These are phyloP conservation scores for Microctonus hyperodae DNA, from an alignment of 2,888 invertebrate species.

Conservation along the genomic window DNA sequence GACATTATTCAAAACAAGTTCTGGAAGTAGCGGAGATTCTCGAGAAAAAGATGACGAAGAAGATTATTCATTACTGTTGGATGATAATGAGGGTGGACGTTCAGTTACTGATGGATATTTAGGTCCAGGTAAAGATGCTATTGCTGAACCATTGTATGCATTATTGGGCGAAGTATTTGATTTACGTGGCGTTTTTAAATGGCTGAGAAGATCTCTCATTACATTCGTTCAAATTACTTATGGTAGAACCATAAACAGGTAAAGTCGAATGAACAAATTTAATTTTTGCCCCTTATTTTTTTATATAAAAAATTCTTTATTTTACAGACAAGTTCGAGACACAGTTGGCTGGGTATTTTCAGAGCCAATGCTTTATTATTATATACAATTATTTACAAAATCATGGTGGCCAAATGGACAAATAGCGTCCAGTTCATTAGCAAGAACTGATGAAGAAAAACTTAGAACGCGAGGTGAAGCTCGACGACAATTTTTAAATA, in stretches of 20 bases:
- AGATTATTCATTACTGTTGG: constrained; percentile 80
- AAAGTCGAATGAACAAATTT: constrained; percentile 40
- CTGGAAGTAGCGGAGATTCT: constrained; percentile 66
- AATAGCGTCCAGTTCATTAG: constrained; percentile 67
- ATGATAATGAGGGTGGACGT: constrained; percentile 64
- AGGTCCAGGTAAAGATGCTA: constrained; percentile 75
- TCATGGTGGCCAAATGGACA: constrained; percentile 91
- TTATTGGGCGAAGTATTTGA: constrained; percentile 90
- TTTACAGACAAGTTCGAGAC: constrained; percentile 80
- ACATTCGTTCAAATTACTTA: constrained; percentile 92
- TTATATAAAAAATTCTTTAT: constrained; percentile 42
- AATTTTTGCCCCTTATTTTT: constrained; percentile 49
- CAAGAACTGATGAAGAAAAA: constrained; percentile 71
- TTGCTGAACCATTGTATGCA: constrained; percentile 89
- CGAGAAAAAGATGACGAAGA: constrained; percentile 82
- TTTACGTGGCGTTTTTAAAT: constrained; percentile 86
- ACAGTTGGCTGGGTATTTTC: constrained; percentile 87
- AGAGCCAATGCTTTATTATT: constrained; percentile 90
- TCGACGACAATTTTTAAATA: constrained; percentile 72
- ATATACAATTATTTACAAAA: constrained; percentile 81
- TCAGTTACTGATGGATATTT: constrained; percentile 57
- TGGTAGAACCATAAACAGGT: constrained; percentile 90
- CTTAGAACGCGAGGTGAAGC: constrained; percentile 75
- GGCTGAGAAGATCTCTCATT: constrained; percentile 86
- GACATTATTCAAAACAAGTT: constrained; percentile 82